These are phyloP conservation scores for Lagopus muta DNA, from an alignment of 2,113 vertebrate genomes.

Conservation along the genomic window DNA sequence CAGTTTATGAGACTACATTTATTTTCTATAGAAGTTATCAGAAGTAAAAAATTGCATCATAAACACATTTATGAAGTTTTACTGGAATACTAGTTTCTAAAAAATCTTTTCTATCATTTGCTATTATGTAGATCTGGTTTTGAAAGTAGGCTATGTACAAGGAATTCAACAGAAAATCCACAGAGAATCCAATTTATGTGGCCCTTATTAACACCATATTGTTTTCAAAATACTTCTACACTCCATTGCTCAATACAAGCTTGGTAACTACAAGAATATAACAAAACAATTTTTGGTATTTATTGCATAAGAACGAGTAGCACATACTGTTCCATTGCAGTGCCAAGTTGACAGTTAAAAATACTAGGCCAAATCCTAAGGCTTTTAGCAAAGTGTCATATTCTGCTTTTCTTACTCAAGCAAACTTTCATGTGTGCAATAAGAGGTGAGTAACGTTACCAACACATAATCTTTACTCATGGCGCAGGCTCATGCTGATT, in stretches of 20 bases:
- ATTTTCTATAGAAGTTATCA: neutral
- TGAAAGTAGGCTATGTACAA: neutral
- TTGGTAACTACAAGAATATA: constrained; percentile 25
- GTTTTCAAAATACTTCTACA: constrained; percentile 30
- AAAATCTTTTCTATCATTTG: neutral
- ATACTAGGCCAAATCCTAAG: neutral
- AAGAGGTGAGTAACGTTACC: neutral
- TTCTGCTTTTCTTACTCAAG: neutral
- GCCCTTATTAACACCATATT: constrained; percentile 40
- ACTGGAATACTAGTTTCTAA: neutral
- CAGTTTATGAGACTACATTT: neutral
- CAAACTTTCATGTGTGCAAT: neutral
- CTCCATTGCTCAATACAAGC: constrained; percentile 11
- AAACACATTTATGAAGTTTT: neutral
- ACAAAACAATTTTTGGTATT: constrained; percentile 34
- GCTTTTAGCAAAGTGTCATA: neutral
- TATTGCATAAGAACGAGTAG: neutral
- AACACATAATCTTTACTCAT: neutral
- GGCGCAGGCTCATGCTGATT: neutral
- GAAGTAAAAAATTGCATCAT: neutral
- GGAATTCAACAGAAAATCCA: neutral
- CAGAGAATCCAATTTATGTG: neutral
- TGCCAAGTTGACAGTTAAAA: constrained; percentile 41
- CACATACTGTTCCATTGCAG: constrained; percentile 17
- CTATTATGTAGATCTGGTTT: neutral